Evolutionary conservation across 1,140 invertebrate species (phyloP), one percentile per base, ranked within the genome.

Genomic region (Ceratina japonica): DNA sequence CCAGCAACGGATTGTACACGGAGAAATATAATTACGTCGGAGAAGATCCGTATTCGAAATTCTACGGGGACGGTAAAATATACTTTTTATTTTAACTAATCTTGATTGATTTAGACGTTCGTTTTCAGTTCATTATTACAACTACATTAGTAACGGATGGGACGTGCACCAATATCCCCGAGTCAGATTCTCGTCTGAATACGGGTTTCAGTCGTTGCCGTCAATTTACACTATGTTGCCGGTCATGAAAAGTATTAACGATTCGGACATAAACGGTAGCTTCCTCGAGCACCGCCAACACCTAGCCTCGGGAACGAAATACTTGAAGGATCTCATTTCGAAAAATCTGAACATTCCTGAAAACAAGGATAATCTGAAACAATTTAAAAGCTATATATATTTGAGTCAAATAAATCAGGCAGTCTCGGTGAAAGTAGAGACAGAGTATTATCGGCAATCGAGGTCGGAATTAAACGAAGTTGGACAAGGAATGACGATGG

Each of bases 101-200:
- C 0, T 69, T 63, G 15, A 63, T 61, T 18, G 4, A 61, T 3
- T 16, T 69, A 12, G 24, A 24, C 22, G 59, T 27, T 70, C 10
- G 75, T 52, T 93, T 93, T 75, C 85, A 97, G 96, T 97, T 64
- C 98, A 99, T 89, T 98, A 96, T 88, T 99, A 99, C 89, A 97
- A 98, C 86, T 98, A 99, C 89, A 22, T 95, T 0, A 91, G 91
- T 74, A 95, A 99, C 88, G 94, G 95, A 64, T 99, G 98, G 97
- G 91, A 96, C 80, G 93, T 94, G 20, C 94, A 93, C 59, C 95
- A 94, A 10, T 99, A 96, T 91, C 97, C 97, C 0, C 94, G 93
- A 16, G 94, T 97, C 0, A 94, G 98, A 81, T 99, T 99, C 91
- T 94, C 96, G 20, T 98, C 98, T 0, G 99, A 99, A 91, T 99